Evolutionary conservation across 1,140 invertebrate species (phyloP), one percentile per base, ranked within the genome.

Genomic region (Latrodectus geometricus): DNA sequence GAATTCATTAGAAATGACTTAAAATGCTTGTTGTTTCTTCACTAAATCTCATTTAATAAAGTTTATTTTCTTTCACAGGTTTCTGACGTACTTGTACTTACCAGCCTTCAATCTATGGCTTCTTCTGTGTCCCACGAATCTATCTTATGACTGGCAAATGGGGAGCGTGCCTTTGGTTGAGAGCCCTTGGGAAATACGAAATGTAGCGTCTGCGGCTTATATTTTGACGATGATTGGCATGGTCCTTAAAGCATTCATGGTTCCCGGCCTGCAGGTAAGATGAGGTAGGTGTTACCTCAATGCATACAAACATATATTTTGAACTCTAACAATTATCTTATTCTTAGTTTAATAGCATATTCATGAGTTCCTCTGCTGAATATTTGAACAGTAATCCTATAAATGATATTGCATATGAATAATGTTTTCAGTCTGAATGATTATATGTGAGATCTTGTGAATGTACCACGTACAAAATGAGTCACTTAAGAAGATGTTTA

Each of bases 81-180:
- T 91, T 20, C 88, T 93, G 80, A 93, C 93, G 2, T 93, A 92
- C 82, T 90, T 91, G 86, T 93, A 93, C 88, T 89, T 93, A 50
- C 89, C 92, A 48, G 90, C 91, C 9, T 90, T 93, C 89, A 93
- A 93, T 87, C 88, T 90, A 50, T 92, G 91, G 90, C 90, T 93
- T 23, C 89, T 93, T 7, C 88, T 93, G 15, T 91, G 89, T 80
- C 93, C 93, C 14, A 89, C 90, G 8, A 89, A 88, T n/a, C 90
- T 93, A 9, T 92, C 92, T 85, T 93, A 93, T 90, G 93, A 93
- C 89, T 93, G 93, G 93, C 93, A 93, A 87, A 93, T 93, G 92
- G 92, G 93, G 23, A 92, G 92, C 50, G 91, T 93, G 52, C 91
- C 92, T n/a, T 87, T 93, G 12, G 89, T 93, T 0, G 87, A 89